A percentile compares a stretch with the other conserved stretches of the same genome.
Evolutionary conservation across 2,797 vertebrate genomes (phyloP).

Genomic region (Neosilurus hyrtlii): DNA sequence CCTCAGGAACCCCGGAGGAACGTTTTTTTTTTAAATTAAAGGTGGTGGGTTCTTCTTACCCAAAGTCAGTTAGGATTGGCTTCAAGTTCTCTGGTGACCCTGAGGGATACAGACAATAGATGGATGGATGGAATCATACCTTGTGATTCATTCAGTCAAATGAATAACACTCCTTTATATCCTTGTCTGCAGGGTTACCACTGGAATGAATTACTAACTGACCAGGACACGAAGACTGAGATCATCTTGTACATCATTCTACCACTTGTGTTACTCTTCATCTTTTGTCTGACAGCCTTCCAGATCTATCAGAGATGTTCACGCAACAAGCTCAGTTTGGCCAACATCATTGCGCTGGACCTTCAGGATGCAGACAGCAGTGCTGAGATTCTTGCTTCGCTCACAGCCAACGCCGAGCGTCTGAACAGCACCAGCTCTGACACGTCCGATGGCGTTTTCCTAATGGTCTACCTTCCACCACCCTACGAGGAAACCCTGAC

Average conservation of each 20-base stretch:
- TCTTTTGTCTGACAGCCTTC: slow-evolving; percentile 56
- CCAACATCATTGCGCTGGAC: slow-evolving; percentile 65
- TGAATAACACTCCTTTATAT: background rate
- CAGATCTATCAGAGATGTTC: slow-evolving; percentile 59
- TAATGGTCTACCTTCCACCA: slow-evolving; percentile 76
- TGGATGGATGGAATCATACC: background rate
- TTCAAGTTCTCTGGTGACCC: no score
- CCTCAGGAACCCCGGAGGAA: background rate
- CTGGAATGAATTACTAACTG: slow-evolving; percentile 58
- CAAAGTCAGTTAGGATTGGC: no score
- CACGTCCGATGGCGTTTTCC: slow-evolving; percentile 70
- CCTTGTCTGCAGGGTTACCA: slow-evolving; percentile 53
- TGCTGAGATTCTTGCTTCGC: slow-evolving; percentile 66
- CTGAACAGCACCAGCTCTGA: slow-evolving; percentile 70
- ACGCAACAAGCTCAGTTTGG: slow-evolving; percentile 61
- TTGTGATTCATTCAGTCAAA: background rate
- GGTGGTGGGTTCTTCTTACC: no score
- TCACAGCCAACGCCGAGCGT: slow-evolving; percentile 63
- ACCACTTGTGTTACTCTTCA: slow-evolving; percentile 53
- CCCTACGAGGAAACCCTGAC: slow-evolving; percentile 85
- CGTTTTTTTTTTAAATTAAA: background rate
- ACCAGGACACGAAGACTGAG: slow-evolving; percentile 51
- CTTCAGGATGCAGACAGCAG: slow-evolving; percentile 62
- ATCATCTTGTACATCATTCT: slow-evolving; percentile 63
- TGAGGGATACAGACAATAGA: no score